Evolutionary conservation across 2,888 invertebrate genomes (phyloP).

Genomic region (Caenorhabditis sp.): DNA sequence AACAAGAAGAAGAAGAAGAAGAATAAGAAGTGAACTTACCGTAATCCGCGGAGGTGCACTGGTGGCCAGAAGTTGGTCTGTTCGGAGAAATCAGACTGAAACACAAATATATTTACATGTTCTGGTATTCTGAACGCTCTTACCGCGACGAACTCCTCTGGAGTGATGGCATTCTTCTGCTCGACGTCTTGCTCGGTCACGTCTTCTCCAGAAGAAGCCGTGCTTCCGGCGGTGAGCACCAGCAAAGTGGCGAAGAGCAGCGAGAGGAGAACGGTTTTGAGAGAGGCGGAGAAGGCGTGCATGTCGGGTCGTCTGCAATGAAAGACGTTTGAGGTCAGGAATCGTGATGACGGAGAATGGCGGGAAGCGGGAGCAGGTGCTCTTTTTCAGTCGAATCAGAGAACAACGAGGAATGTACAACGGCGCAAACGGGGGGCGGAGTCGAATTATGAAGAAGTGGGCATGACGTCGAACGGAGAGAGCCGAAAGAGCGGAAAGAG

Average conservation of each 20-base stretch:
- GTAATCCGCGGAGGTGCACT: slow-evolving; percentile 50
- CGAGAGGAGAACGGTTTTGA: slow-evolving; percentile 37
- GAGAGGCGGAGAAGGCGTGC: slow-evolving; percentile 39
- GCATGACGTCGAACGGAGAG: slow-evolving; percentile 1
- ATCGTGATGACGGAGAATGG: background rate
- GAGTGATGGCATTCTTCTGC: slow-evolving; percentile 10
- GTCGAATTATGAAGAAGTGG: slow-evolving; percentile 2
- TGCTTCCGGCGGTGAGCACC: slow-evolving; percentile 13
- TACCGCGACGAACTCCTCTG: slow-evolving; percentile 28
- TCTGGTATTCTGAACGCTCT: background rate
- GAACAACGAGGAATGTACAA: slow-evolving; percentile 2
- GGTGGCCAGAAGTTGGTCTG: slow-evolving; percentile 37
- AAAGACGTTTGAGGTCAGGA: slow-evolving; percentile 1
- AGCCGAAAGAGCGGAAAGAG: background rate
- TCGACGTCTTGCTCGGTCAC: background rate
- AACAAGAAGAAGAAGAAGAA: background rate
- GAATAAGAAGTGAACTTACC: too few species aligned
- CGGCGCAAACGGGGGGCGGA: background rate
- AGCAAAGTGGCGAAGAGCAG: slow-evolving; percentile 39
- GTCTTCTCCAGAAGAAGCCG: slow-evolving; percentile 21
- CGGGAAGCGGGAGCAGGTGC: slow-evolving; percentile 15
- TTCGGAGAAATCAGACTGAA: slow-evolving; percentile 21
- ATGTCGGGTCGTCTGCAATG: slow-evolving; percentile 23
- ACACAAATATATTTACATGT: background rate
- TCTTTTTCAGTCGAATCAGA: background rate